These are phyloP conservation scores for Eulacestoma nigropectus DNA, from an alignment of 2,113 vertebrate species.

Conservation along the genomic window DNA sequence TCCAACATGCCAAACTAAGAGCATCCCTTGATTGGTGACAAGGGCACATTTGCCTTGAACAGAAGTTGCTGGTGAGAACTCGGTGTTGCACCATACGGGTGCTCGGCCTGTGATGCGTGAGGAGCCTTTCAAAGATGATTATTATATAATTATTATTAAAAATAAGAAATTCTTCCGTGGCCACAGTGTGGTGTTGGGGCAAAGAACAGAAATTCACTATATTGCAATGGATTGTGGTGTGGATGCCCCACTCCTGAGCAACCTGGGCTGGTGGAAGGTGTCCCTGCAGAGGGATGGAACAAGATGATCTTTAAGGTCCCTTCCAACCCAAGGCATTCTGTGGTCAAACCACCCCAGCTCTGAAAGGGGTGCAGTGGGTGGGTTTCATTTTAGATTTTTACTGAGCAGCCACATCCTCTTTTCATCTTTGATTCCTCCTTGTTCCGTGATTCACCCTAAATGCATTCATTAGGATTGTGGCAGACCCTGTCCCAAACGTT, in stretches of 20 bases:
- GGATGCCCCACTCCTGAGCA: background rate
- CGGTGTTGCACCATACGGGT: background rate
- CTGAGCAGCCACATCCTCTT: background rate
- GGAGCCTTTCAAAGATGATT: background rate
- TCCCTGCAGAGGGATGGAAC: background rate
- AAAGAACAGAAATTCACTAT: background rate
- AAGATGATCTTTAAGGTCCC: background rate
- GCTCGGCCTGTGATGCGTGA: background rate
- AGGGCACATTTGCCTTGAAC: background rate
- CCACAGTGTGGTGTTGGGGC: too few species aligned
- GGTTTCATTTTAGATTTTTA: background rate
- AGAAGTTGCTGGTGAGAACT: background rate
- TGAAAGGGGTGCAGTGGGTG: background rate
- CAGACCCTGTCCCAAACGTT: background rate
- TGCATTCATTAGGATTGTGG: background rate
- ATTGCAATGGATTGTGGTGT: background rate
- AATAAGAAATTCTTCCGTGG: background rate
- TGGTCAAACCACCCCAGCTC: background rate
- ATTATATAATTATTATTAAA: background rate
- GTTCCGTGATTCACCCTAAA: background rate
- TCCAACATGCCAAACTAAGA: background rate
- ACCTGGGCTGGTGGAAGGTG: background rate
- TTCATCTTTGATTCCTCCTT: background rate
- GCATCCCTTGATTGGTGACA: background rate
- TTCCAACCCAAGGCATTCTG: background rate